A percentile compares a stretch with the other conserved stretches of the same genome.
Conservation (phyloP, 2,888 invertebrate species). For the Pasiphila rectangulata region DNA sequence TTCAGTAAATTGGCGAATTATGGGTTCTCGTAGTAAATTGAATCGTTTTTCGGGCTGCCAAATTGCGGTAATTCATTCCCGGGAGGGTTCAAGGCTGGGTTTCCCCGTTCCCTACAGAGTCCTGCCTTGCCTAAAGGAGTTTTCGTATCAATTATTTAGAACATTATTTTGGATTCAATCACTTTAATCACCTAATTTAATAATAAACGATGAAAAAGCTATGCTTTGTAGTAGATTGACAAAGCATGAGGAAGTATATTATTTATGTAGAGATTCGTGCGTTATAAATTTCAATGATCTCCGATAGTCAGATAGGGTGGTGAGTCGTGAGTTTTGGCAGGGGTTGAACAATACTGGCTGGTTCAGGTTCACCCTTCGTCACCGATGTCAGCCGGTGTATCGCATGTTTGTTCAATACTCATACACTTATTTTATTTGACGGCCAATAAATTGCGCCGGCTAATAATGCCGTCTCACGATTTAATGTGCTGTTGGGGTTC, state of each 20-base stretch:
- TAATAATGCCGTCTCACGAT: constrained; percentile 45
- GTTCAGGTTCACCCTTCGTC: constrained; percentile 41
- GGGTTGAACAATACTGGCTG: constrained; percentile 43
- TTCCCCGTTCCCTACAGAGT: constrained; percentile 16
- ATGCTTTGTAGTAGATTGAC: too few relatives aligned
- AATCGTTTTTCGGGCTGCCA: constrained; percentile 29
- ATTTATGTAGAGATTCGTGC: background rate
- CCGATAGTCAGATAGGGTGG: constrained; percentile 1
- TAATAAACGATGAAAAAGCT: too few relatives aligned
- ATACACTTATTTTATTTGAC: constrained; percentile 45
- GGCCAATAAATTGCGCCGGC: constrained; percentile 45
- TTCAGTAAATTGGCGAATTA: constrained; percentile 4
- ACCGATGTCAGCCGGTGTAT: constrained; percentile 34
- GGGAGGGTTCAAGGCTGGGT: constrained; percentile 43
- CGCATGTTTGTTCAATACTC: constrained; percentile 53
- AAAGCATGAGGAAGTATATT: background rate
- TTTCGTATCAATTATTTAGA: constrained; percentile 2
- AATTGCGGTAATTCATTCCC: constrained; percentile 40
- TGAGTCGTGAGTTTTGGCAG: constrained; percentile 2
- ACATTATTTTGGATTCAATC: background rate
- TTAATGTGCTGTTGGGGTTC: constrained; percentile 41
- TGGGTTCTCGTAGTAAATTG: constrained; percentile 33
- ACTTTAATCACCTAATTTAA: background rate
- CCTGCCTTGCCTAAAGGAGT: constrained; percentile 1
- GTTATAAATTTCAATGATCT: background rate